phyloP scores from a whole-genome alignment of 1,140 invertebrate genomes.

The Lucilia sericata region DNA sequence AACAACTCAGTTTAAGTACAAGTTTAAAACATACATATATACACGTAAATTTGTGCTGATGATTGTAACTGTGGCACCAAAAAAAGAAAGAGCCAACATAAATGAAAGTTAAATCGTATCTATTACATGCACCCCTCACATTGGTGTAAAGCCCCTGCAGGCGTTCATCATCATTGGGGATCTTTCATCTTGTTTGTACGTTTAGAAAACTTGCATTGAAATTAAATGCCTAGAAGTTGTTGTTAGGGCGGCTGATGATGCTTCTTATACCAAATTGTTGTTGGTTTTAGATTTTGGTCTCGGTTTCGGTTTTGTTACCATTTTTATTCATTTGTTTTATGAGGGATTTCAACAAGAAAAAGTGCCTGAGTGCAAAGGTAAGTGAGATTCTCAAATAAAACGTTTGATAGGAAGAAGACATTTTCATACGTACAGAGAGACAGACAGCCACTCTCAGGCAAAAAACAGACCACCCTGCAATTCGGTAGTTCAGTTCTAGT shows the following conservation, averaged over 20 bases:
- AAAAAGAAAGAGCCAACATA: not conserved
- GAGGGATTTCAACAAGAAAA: conserved; percentile 3
- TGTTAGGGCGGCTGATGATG: not conserved
- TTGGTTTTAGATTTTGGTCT: not conserved
- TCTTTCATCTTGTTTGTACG: too few relatives aligned
- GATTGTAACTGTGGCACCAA: not conserved
- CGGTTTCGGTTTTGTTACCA: not conserved
- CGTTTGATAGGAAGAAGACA: not conserved
- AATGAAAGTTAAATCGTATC: conserved; percentile 15
- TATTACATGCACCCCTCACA: not conserved
- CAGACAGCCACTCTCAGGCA: not conserved
- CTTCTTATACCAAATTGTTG: not conserved
- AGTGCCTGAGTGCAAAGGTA: conserved; percentile 17
- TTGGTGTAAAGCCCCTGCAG: not conserved
- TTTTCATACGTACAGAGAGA: not conserved
- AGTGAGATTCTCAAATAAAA: conserved; percentile 18
- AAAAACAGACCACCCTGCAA: too few relatives aligned
- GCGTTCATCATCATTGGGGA: not conserved
- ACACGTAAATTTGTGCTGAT: not conserved
- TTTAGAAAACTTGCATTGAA: not conserved
- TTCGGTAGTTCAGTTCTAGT: too few relatives aligned
- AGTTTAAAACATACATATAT: not conserved
- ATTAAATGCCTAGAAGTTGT: not conserved
- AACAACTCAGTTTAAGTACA: not conserved
- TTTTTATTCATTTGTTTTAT: not conserved